These are phyloP conservation scores for Dendrocincla fuliginosa DNA, from an alignment of 2,797 vertebrate genomes.

Conservation along the genomic window DNA sequence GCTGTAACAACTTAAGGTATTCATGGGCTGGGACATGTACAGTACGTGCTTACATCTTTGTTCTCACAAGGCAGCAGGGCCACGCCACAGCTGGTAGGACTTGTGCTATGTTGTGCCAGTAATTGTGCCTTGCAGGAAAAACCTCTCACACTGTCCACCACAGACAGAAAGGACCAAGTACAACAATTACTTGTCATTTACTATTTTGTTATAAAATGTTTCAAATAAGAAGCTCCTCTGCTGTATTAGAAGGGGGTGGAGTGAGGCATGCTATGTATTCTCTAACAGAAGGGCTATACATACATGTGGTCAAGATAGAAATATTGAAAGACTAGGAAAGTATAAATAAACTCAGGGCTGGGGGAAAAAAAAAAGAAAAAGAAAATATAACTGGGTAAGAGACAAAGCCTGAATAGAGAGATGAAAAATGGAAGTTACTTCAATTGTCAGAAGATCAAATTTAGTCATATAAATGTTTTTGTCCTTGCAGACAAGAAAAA, in stretches of 20 bases:
- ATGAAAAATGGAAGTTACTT: background rate
- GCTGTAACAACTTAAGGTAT: conserved; percentile 37
- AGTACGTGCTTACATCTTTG: conserved; percentile 37
- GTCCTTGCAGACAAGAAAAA: background rate
- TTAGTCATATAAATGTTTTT: background rate
- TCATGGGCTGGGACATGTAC: background rate
- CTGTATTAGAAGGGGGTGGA: background rate
- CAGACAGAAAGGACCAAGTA: background rate
- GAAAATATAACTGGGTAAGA: background rate
- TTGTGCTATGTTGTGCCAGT: conserved; percentile 39
- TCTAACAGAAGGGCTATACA: background rate
- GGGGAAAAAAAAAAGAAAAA: background rate
- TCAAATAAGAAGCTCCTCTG: background rate
- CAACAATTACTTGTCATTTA: conserved; percentile 25
- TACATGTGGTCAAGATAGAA: background rate
- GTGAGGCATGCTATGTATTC: background rate
- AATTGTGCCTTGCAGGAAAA: conserved; percentile 46
- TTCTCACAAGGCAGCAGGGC: background rate
- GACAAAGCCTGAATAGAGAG: background rate
- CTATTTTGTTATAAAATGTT: background rate
- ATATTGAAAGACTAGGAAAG: background rate
- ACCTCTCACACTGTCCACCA: conserved; percentile 3
- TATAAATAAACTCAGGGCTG: background rate
- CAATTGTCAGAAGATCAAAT: fast-evolving
- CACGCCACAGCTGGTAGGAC: background rate